Base-by-base conservation (phyloP, 2,113 vertebrate genomes). In the Pogonocichla stellata region DNA sequence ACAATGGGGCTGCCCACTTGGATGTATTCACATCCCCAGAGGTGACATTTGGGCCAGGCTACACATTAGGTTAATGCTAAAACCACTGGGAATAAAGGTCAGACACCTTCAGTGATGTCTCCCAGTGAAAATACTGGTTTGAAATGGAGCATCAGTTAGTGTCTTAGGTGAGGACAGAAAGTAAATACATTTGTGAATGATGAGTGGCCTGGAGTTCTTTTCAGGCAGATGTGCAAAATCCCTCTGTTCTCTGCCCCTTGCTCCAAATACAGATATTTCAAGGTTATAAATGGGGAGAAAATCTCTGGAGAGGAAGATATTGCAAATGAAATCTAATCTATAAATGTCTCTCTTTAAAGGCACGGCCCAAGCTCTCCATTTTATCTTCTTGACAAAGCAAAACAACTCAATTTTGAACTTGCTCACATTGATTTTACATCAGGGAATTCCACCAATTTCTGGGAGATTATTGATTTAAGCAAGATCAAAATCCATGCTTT, bases 371-470 rank as follows among this genome's bases (percentile, higher is more conserved):
- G 36, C 69, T 90, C 79, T 90, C 75, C 14, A 36, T 96, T 95
- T 95, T 90, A 77, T 90, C 93, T 93, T 88, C 92, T 71, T 94
- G 88, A 88, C 75, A 94, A 95, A 93, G 86, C 93, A 93, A 95
- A 96, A 92, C 92, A 96, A 93, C 69, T 96, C 92, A 90, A 93
- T 96, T 94, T 92, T 92, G 67, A 88, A 74, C 85, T 95, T 88
- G 88, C 64, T 90, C 40, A 29, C 56, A 94, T 95, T 88, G 95
- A 96, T 97, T 97, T 96, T 88, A 67, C 72, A 90, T 94, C 88
- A 96, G 75, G 90, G 92, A 95, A 96, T 93, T 90, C 85, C 94
- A 95, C 53, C 67, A 83, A 45, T 91, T 94, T 95, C 86, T 92
- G 93, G 88, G 92, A 93, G 93, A 83, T 78, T 90, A 93, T 91